Base-by-base conservation (phyloP, 2,797 vertebrate species). In the Nannoperca obscura region DNA sequence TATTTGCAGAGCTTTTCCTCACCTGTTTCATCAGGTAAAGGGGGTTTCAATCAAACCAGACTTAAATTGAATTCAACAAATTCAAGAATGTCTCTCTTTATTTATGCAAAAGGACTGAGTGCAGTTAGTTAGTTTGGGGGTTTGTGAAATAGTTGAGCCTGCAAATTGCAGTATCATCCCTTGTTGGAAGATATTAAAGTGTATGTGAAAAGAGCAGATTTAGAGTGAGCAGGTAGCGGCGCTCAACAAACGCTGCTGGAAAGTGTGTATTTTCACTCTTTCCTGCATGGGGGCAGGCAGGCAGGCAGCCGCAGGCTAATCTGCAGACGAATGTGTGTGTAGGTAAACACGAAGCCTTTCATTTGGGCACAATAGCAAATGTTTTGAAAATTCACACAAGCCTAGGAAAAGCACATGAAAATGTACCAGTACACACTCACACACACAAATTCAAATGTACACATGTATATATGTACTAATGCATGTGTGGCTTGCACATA, bases 291-390 rank as follows among this genome's bases (percentile, higher is more conserved):
- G 74, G n/a, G n/a, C n/a, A n/a, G 77, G 73, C 75, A 83, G 71
- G 57, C 76, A 78, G 70, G 65, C 76, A 88, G 86, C 76, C 62
- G 70, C 65, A 24, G 70, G 74, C 76, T 91, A 92, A 92, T 91
- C 85, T 88, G 84, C 74, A 88, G 73, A 82, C 78, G 64, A 86
- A 76, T n/a, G 24, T 55, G 73, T 83, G 62, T 70, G 75, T 57
- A 65, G 69, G 83, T 88, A 88, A 92, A 92, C 85, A 87, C 4
- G 58, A 49, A 24, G 74, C 66, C 70, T 91, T 90, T 89, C 80
- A 85, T 86, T 91, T 78, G 42, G 84, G 81, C 76, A 71, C 74
- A 70, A 77, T 38, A 57, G 71, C 61, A 86, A 79, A 77, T 17
- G n/a, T 65, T 76, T 52, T 75, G 46, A 52, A 64, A 81, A 74